Conservation (phyloP, 2,888 invertebrate species). For the Alcis repandata region DNA sequence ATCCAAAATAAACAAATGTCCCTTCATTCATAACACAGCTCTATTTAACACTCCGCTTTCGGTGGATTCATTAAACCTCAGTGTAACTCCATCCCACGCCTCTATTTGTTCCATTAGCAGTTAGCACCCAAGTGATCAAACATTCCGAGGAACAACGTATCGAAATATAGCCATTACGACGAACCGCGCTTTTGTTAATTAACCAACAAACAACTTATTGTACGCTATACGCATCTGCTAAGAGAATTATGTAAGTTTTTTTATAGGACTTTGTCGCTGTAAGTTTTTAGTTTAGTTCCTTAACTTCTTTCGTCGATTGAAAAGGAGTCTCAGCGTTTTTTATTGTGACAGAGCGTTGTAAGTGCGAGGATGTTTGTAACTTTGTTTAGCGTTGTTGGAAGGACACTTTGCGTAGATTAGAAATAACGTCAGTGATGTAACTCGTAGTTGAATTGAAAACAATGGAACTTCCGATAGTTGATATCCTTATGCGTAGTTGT, state of each 20-base stretch:
- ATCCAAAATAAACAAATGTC: too few species aligned
- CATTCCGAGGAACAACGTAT: constrained; percentile 24
- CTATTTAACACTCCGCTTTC: constrained; percentile 6
- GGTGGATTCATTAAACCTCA: constrained; percentile 23
- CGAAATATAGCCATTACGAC: constrained; percentile 32
- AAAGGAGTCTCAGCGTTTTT: background rate
- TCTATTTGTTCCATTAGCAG: constrained; percentile 30
- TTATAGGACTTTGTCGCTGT: constrained; percentile 4
- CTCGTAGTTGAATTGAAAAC: background rate
- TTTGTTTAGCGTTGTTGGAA: constrained; percentile 1
- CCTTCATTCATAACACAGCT: background rate
- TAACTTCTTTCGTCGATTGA: background rate
- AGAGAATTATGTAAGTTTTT: background rate
- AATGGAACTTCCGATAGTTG: too few species aligned
- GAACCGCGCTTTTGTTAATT: constrained; percentile 26
- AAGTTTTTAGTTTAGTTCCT: background rate
- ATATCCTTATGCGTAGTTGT: too few species aligned
- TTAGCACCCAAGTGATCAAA: constrained; percentile 21
- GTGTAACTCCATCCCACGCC: constrained; percentile 17
- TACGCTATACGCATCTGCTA: background rate
- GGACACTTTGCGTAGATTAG: constrained; percentile 20
- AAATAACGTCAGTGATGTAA: constrained; percentile 6
- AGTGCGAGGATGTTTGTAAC: background rate
- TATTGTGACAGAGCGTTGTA: background rate
- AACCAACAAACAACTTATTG: constrained; percentile 23